phyloP scores from a whole-genome alignment of 2,888 invertebrate species.

The Pristionchus exspectatus region DNA sequence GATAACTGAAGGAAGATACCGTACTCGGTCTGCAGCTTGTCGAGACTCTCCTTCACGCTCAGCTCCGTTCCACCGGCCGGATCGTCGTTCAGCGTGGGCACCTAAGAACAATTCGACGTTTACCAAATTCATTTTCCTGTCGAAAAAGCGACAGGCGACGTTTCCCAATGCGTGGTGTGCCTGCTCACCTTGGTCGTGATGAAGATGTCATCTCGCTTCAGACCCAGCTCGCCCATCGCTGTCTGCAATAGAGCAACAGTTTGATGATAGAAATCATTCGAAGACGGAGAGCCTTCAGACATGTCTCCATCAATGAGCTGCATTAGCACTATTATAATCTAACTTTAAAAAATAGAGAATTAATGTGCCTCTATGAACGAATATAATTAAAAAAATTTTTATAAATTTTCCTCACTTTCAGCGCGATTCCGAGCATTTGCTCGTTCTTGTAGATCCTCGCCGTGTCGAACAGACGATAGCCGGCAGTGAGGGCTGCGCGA shows the following conservation, averaged over 20 bases:
- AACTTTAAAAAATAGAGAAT: not conserved
- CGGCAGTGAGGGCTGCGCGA: conserved; percentile 77
- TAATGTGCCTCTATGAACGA: not conserved
- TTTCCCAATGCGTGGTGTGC: conserved; percentile 77
- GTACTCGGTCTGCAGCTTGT: conserved; percentile 62
- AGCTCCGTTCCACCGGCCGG: conserved; percentile 60
- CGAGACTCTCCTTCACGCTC: conserved; percentile 63
- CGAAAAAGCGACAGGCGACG: not conserved
- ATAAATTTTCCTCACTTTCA: conserved; percentile 16
- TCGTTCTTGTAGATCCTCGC: conserved; percentile 88
- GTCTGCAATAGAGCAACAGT: conserved; percentile 75
- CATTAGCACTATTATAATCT: not conserved
- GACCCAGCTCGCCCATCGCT: conserved; percentile 85
- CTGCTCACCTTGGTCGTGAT: conserved; percentile 86
- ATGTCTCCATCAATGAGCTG: too few species aligned
- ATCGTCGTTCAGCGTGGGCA: conserved; percentile 59
- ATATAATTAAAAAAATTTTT: not conserved
- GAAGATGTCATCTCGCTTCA: conserved; percentile 87
- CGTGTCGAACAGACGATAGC: conserved; percentile 87
- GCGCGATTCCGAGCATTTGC: conserved; percentile 83
- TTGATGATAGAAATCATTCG: not conserved
- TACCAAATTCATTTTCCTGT: not conserved
- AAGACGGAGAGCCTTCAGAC: too few species aligned
- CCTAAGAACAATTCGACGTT: conserved; percentile 23
- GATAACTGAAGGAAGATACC: conserved; percentile 6